A percentile compares a stretch with the other conserved stretches of the same genome.
phyloP scores from a whole-genome alignment of 2,888 invertebrate species.

The Globia sparganii region DNA sequence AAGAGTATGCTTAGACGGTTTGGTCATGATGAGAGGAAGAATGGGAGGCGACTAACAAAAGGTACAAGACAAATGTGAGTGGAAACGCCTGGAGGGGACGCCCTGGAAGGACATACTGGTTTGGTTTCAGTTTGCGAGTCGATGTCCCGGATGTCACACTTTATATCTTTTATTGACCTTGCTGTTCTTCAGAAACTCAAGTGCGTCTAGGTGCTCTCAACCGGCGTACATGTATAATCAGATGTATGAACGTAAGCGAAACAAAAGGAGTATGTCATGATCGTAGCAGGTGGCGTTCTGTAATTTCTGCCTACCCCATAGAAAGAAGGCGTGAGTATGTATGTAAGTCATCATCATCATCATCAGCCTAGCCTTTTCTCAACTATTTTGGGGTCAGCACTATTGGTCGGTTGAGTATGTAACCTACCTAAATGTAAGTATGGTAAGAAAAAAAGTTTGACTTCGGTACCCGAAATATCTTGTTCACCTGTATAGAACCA shows the following conservation, averaged over 20 bases:
- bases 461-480: neutral
- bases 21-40: neutral
- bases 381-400: too few relatives aligned
- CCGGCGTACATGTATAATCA: neutral
- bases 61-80: neutral
- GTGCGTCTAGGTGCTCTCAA: too few relatives aligned
- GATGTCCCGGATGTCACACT: too few relatives aligned
- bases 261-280: neutral
- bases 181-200: neutral
- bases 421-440: too few relatives aligned
- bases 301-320: too few relatives aligned
- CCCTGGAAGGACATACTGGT: neutral
- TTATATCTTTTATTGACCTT: neutral
- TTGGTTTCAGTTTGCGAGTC: too few relatives aligned
- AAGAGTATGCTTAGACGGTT: neutral
- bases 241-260: neutral
- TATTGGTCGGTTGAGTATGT: too few relatives aligned
- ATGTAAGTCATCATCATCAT: too few relatives aligned
- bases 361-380: too few relatives aligned
- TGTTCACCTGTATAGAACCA: neutral
- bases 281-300: too few relatives aligned
- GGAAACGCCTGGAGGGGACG: neutral
- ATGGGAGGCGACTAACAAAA: neutral
- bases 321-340: neutral
- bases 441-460: neutral